A percentile compares a stretch with the other conserved stretches of the same genome.
Evolutionary conservation across 1,140 invertebrate species (phyloP).

Genomic region (Drosophila lini): DNA sequence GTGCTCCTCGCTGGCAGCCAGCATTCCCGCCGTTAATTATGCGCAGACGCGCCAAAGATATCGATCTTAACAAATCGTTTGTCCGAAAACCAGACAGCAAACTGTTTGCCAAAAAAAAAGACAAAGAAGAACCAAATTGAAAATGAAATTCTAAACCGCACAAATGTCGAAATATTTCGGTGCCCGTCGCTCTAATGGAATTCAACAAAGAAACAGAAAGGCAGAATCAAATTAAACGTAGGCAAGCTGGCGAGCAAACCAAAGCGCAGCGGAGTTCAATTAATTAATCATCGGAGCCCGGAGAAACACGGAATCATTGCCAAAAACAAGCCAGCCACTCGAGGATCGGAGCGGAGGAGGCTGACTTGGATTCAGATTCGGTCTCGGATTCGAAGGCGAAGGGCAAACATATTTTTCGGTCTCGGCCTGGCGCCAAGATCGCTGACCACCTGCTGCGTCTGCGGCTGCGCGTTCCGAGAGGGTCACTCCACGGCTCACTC

Average conservation of each 20-base stretch:
- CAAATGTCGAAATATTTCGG: slow-evolving; percentile 77
- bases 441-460: slow-evolving; percentile 79
- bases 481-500: slow-evolving; percentile 8
- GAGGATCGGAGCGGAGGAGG: slow-evolving; percentile 20
- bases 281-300: slow-evolving; percentile 69
- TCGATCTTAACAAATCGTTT: slow-evolving; percentile 82
- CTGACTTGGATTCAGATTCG: slow-evolving; percentile 10
- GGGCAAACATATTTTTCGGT: slow-evolving; percentile 10
- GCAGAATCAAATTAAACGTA: slow-evolving; percentile 76
- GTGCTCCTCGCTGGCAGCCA: slow-evolving; percentile 28
- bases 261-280: slow-evolving; percentile 64
- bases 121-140: slow-evolving; percentile 55
- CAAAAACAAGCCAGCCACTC: slow-evolving; percentile 54
- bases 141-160: slow-evolving; percentile 81
- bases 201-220: slow-evolving; percentile 63
- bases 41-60: slow-evolving; percentile 79
- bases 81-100: slow-evolving; percentile 56
- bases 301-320: slow-evolving; percentile 69
- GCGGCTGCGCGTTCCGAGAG: slow-evolving; percentile 35
- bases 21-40: slow-evolving; percentile 60
- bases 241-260: slow-evolving; percentile 53
- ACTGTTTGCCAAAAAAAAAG: slow-evolving; percentile 33
- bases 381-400: slow-evolving; percentile 1
- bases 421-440: slow-evolving; percentile 71
- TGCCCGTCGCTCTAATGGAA: slow-evolving; percentile 64